A percentile compares a stretch with the other conserved stretches of the same genome.
phyloP scores from a whole-genome alignment of 1,140 invertebrate species.

The Gyrodactylus salaris region DNA sequence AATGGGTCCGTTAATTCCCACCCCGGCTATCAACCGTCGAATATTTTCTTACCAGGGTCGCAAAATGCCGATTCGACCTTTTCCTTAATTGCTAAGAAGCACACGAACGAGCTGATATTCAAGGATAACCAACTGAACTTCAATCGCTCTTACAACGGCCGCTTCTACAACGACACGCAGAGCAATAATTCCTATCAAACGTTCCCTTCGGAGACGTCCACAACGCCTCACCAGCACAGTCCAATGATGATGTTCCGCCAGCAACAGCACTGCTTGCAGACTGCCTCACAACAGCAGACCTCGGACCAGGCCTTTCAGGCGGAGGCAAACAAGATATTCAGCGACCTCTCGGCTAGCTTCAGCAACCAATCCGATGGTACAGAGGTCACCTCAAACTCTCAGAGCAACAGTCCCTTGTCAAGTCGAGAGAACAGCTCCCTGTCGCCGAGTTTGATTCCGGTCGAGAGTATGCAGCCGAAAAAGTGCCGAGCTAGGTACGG shows the following conservation, averaged over 20 bases:
- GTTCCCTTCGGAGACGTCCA: no score
- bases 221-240: no score
- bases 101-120: not conserved
- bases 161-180: not conserved
- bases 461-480: slow-evolving; percentile 32
- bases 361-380: not conserved
- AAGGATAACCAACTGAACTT: not conserved
- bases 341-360: not conserved
- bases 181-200: not conserved
- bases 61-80: not conserved
- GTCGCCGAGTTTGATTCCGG: slow-evolving; percentile 36
- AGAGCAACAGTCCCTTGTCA: not conserved
- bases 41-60: no score
- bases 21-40: no score
- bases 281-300: not conserved
- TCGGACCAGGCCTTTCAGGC: no score
- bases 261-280: not conserved
- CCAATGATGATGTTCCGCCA: no score
- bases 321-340: not conserved
- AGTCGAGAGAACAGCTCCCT: not conserved
- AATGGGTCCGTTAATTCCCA: no score
- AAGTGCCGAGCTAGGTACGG: slow-evolving; percentile 93
- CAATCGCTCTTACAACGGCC: not conserved
- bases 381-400: not conserved
- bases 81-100: not conserved